Evolutionary conservation across 2,797 vertebrate species (phyloP), one percentile per base, ranked within the genome.

Genomic region (Epinephelus coioides): DNA sequence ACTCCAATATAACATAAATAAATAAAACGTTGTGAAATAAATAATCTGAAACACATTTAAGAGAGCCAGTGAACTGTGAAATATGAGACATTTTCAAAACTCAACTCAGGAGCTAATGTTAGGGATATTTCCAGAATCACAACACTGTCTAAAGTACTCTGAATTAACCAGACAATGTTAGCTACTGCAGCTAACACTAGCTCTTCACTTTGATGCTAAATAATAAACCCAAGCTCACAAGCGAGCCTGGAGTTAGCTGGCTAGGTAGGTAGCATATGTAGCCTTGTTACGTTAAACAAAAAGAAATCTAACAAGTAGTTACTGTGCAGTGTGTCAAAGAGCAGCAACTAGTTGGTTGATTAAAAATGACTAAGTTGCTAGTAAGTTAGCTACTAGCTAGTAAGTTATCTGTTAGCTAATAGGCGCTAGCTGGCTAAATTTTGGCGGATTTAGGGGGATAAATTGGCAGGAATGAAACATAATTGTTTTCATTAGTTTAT

Each of bases 261-360:
- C 50, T 82, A 15, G 40, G 19, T 30, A n/a, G 57, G 17, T 25
- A 69, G 38, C 63, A 46, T 57, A 30, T 30, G 47, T 43, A 55
- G 54, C 65, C 30, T 64, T 34, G 12, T 44, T 25, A 50, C 21
- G 18, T 27, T 19, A 14, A 34, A 30, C 8, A 6, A 4, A 66
- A 27, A 25, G 0, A 21, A 60, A 27, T 9, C 1, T 46, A 30
- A 30, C 27, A 30, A 30, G 5, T 3, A 8, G 40, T 15, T 27
- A 11, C 55, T 60, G n/a, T 25, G 2, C 53, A 46, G 43, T 43
- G 46, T 55, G 53, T 65, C 63, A 19, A 38, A 27, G 25, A 57
- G 43, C 69, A 69, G 25, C 47, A 47, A 27, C 46, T 14, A 47
- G 13, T 18, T 53, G 6, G 19, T 50, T 53, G 25, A 70, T 40